phyloP scores from a whole-genome alignment of 2,113 vertebrate genomes.

The Megaceryle torquata region DNA sequence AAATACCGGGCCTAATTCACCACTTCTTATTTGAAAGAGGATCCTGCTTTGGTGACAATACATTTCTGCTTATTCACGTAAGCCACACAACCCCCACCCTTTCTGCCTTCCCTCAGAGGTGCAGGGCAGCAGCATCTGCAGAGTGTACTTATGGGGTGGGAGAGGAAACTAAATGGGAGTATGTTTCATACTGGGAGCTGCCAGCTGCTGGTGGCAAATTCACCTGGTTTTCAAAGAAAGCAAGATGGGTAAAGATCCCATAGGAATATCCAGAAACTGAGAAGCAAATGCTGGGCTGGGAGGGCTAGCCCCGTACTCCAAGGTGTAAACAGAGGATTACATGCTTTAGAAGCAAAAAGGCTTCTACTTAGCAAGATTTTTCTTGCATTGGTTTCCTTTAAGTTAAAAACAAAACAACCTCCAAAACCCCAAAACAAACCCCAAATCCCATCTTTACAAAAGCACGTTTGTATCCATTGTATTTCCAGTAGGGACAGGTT shows the following conservation, averaged over 20 bases:
- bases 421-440: background rate
- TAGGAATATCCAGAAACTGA: background rate
- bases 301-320: background rate
- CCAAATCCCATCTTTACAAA: background rate
- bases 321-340: background rate
- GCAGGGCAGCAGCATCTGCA: background rate
- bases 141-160: background rate
- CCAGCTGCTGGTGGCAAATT: background rate
- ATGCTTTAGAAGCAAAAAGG: background rate
- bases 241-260: background rate
- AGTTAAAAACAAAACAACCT: background rate
- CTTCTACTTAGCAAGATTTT: background rate
- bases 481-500: background rate
- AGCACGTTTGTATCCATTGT: background rate
- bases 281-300: background rate
- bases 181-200: background rate
- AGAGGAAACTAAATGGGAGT: background rate
- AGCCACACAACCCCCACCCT: constrained; percentile 49
- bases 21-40: constrained; percentile 15
- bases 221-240: background rate
- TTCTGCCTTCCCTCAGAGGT: constrained; percentile 24
- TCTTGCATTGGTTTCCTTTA: background rate
- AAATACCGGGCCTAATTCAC: constrained; percentile 59
- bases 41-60: constrained; percentile 33
- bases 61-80: background rate